These are phyloP conservation scores for Stenichneumon culpator DNA, from an alignment of 2,888 invertebrate species.

Conservation along the genomic window DNA sequence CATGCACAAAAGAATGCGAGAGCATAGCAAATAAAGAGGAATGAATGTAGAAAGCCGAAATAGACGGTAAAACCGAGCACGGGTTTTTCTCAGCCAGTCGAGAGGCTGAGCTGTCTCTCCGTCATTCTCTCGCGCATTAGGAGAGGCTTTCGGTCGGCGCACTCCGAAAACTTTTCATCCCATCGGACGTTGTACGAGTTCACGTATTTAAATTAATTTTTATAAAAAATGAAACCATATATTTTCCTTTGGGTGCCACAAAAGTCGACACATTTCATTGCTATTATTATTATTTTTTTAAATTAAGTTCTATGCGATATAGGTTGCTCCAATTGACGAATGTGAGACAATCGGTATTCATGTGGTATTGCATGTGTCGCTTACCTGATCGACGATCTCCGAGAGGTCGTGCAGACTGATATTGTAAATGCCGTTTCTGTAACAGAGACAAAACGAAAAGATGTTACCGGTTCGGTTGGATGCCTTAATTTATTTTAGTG, in stretches of 20 bases:
- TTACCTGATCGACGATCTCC: slow-evolving; percentile 91
- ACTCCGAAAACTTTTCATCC: slow-evolving; percentile 55
- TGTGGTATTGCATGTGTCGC: slow-evolving; percentile 60
- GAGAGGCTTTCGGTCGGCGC: slow-evolving; percentile 25
- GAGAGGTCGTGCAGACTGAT: slow-evolving; percentile 94
- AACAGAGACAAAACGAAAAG: slow-evolving; percentile 50
- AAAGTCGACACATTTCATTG: not conserved
- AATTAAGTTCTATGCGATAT: too few relatives aligned
- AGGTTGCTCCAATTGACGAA: not conserved
- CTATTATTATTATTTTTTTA: too few relatives aligned
- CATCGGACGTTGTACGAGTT: slow-evolving; percentile 50
- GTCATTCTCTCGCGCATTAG: slow-evolving; percentile 17
- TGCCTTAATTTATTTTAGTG: not conserved
- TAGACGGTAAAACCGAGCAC: slow-evolving; percentile 39
- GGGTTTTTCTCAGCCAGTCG: slow-evolving; percentile 36
- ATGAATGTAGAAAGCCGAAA: slow-evolving; percentile 55
- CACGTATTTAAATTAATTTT: slow-evolving; percentile 30
- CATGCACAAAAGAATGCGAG: slow-evolving; percentile 42
- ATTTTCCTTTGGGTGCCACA: slow-evolving; percentile 11
- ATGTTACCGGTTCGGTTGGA: not conserved
- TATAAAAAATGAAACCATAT: slow-evolving; percentile 36
- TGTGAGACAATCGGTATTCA: not conserved
- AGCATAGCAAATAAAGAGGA: slow-evolving; percentile 58
- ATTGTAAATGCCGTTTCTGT: slow-evolving; percentile 96
- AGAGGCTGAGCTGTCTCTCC: slow-evolving; percentile 46